Conservation (phyloP, 2,113 vertebrate genomes). For the Pica pica region DNA sequence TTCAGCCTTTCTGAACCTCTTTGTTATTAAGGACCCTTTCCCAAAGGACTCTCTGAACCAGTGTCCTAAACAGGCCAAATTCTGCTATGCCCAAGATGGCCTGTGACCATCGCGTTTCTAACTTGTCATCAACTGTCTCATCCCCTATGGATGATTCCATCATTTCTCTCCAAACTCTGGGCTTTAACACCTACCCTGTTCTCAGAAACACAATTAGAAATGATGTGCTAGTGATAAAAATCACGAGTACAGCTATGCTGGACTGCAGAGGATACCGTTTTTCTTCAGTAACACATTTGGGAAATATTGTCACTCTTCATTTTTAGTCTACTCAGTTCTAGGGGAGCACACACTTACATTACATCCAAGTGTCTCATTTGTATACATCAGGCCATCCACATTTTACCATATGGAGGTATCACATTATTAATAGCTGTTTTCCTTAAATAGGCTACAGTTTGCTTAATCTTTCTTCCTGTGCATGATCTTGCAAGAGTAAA, state of each 20-base stretch:
- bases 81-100: background rate
- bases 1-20: background rate
- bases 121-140: background rate
- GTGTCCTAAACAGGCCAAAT: background rate
- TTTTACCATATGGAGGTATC: conserved; percentile 44
- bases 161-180: background rate
- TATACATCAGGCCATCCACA: conserved; percentile 10
- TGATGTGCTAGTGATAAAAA: background rate
- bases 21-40: background rate
- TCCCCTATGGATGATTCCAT: background rate
- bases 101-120: background rate
- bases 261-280: background rate
- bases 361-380: conserved; percentile 15
- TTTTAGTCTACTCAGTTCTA: background rate
- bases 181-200: background rate
- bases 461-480: conserved; percentile 31
- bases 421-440: conserved; percentile 52
- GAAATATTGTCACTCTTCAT: background rate
- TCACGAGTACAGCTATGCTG: background rate
- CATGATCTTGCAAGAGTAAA: conserved; percentile 29
- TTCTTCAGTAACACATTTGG: background rate
- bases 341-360: background rate
- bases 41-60: background rate
- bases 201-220: background rate
- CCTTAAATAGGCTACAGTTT: conserved; percentile 34